phyloP scores from a whole-genome alignment of 2,113 vertebrate genomes.

The Etheostoma cragini region DNA sequence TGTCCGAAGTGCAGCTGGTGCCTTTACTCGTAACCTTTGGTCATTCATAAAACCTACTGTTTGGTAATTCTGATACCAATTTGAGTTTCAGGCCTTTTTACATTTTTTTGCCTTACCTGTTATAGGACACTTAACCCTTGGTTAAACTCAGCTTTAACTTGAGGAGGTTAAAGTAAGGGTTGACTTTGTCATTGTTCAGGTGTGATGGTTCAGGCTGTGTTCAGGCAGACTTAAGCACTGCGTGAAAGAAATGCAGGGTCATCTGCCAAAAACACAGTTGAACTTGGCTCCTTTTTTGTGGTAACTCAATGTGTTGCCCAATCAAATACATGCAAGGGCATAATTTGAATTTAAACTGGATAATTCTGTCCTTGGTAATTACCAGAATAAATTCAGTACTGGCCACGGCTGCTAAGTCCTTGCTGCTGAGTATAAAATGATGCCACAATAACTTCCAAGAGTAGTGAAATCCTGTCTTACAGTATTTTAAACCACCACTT shows the following conservation, averaged over 20 bases:
- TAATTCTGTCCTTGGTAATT: too few relatives aligned
- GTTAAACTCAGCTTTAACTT: constrained; percentile 1
- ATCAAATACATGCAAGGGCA: too few relatives aligned
- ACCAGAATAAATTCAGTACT: too few relatives aligned
- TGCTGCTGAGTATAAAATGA: too few relatives aligned
- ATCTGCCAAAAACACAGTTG: too few relatives aligned
- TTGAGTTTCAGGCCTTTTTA: constrained; percentile 4
- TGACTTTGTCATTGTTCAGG: background rate
- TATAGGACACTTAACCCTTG: background rate
- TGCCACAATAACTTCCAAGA: background rate
- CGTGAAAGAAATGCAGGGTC: background rate
- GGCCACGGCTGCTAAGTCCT: background rate
- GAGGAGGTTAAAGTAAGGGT: background rate
- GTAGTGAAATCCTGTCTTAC: background rate
- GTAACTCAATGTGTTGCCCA: background rate
- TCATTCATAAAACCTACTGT: background rate
- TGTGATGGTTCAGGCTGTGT: constrained; percentile 2
- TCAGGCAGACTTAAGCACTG: constrained; percentile 4
- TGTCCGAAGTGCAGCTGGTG: background rate
- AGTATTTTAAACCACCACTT: too few relatives aligned
- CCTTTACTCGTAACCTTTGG: background rate
- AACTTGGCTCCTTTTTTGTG: too few relatives aligned
- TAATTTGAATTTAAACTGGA: too few relatives aligned
- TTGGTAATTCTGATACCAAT: background rate
- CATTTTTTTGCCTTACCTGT: background rate